Percentiles rank a stretch among this genome's conserved stretches.
phyloP scores from a whole-genome alignment of 2,797 vertebrate species.

The Chiloscyllium punctatum region DNA sequence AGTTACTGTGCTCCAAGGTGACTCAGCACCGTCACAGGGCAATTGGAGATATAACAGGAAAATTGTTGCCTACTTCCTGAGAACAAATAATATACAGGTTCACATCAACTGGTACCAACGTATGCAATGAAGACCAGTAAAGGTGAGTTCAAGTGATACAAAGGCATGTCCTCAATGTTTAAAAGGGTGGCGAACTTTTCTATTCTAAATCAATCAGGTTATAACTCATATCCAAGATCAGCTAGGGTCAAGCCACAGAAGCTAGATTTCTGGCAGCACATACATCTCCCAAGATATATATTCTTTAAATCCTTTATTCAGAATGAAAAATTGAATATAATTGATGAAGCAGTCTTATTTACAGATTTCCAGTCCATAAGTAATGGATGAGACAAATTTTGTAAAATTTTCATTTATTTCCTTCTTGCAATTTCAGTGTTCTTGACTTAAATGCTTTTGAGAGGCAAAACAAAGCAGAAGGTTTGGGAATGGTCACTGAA shows the following conservation, averaged over 20 bases:
- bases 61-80: background rate
- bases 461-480: slow-evolving; percentile 98
- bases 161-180: background rate
- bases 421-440: slow-evolving; percentile 63
- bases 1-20: background rate
- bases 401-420: slow-evolving; percentile 36
- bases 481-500: slow-evolving; percentile 97
- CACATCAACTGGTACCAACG: background rate
- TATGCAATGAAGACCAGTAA: background rate
- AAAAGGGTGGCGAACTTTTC: background rate
- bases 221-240: background rate
- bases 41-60: background rate
- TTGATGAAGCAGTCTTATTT: background rate
- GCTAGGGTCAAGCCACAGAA: too few species aligned
- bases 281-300: too few species aligned
- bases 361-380: background rate
- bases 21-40: too few species aligned
- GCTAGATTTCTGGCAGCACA: too few species aligned
- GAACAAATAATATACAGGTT: background rate
- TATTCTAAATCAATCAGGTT: background rate
- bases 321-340: background rate
- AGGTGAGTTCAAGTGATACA: background rate
- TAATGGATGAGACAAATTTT: background rate
- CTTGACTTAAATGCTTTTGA: slow-evolving; percentile 98
- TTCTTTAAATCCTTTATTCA: background rate